Base-by-base conservation (phyloP, 2,797 vertebrate genomes). In the Crenuchus spilurus region DNA sequence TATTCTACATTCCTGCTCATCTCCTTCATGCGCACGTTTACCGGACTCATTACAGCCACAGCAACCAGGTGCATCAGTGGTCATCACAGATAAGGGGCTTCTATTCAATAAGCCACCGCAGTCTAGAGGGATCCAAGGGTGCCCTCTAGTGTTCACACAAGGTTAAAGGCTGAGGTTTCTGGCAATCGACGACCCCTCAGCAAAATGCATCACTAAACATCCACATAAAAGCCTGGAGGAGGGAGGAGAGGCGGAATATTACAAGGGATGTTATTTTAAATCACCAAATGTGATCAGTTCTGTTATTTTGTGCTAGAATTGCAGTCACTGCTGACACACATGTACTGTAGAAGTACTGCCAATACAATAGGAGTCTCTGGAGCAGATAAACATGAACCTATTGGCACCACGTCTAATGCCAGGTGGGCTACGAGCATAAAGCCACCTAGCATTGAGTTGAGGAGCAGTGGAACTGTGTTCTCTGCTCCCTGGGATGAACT, bases 141-240 rank as follows among this genome's bases (percentile, higher is more conserved):
- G 85, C 85, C 87, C 82, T 80, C 88, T 86, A 81, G 84, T 80
- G 88, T 74, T 52, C 37, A 63, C 42, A 14, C 0, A 48, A n/a
- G 2, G 13, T 2, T 13, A 22, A 41, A 37, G 18, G 13, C 57
- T 41, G 33, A 39, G 2, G 6, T 18, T 1, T 9, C 33, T 11
- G 13, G 20, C 16, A 8, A 60, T 7, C 4, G 57, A 60, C 9
- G 11, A 24, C 11, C 9, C 57, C 18, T 18, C 6, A 7, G 1
- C 24, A n/a, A 4, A 61, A 51, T 30, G 49, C 54, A 24, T 51
- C 9, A 55, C 20, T 1, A 46, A n/a, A 2, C n/a, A 16, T 1
- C 1, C 31, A 24, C 7, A 31, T 13, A 33, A 52, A 63, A 16
- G 16, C 10, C 6, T 44, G 18, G 2, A 28, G 16, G 2, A 28